Evolutionary conservation across 2,888 invertebrate species (phyloP), one percentile per base, ranked within the genome.

Genomic region (Alloscopus bannaensis): DNA sequence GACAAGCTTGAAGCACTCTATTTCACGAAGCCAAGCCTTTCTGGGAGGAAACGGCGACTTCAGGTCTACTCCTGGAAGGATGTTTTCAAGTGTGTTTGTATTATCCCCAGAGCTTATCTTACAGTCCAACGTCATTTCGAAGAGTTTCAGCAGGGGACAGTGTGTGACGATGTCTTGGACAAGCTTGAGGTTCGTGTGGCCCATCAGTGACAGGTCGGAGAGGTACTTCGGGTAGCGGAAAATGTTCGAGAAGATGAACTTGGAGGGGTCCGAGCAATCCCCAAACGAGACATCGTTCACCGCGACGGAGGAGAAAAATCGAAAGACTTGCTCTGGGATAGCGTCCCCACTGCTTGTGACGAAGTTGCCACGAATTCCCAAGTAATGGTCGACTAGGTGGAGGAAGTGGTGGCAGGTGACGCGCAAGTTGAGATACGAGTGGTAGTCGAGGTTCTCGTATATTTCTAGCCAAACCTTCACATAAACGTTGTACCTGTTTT

Each of bases 101-200:
- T 52, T 24, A 24, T 13, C 11, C 47, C 18, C 52, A 22, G 3
- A 3, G 20, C 20, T 2, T 29, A 81, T 66, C 45, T 72, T 71
- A 28, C 79, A 79, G 18, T 71, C 60, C 72, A 79, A 72, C 28
- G 79, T 72, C 66, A 81, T 70, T 31, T 81, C 81, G 18, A 81
- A 24, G 31, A 71, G 64, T 16, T 36, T 13, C 13, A 36, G 6
- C 13, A n/a, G n/a, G n/a, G n/a, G n/a, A n/a, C n/a, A n/a, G n/a
- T n/a, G n/a, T n/a, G n/a, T n/a, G n/a, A n/a, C n/a, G n/a, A n/a
- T n/a, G n/a, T n/a, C n/a, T n/a, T n/a, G n/a, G n/a, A n/a, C n/a
- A n/a, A n/a, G n/a, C 13, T 8, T 36, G 36, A 36, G 36, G 6
- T 36, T 36, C 36, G 13, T 36, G 6, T 36, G 36, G 36, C 6